Conservation (phyloP, 23 tunicate genomes). For the Ciona savignyi region DNA sequence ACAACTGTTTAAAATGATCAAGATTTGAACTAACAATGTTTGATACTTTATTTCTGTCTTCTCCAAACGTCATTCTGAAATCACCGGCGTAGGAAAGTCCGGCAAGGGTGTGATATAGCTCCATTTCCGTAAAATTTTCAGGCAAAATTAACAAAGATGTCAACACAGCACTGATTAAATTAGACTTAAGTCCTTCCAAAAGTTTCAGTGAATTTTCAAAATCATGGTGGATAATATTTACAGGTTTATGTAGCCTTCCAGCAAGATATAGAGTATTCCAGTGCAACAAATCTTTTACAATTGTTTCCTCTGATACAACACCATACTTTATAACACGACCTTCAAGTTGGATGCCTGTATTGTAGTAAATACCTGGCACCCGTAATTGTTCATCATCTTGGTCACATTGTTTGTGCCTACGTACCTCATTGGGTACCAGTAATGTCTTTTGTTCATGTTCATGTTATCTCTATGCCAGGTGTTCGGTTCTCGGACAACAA, state of each 20-base stretch:
- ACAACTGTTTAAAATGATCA: slow-evolving; percentile 54
- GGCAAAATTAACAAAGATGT: slow-evolving; percentile 63
- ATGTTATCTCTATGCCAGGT: slow-evolving; percentile 73
- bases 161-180: slow-evolving; percentile 35
- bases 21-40: slow-evolving; percentile 64
- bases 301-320: slow-evolving; percentile 38
- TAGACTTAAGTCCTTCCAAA: slow-evolving; percentile 58
- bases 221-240: no score
- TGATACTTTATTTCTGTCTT: slow-evolving; percentile 59
- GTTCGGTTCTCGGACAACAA: slow-evolving; percentile 39
- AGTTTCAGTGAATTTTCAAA: slow-evolving; percentile 64
- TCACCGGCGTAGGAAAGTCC: slow-evolving; percentile 73
- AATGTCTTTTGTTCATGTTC: slow-evolving; percentile 44
- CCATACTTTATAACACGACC: slow-evolving; percentile 73
- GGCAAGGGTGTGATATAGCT: slow-evolving; percentile 51
- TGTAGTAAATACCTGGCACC: slow-evolving; percentile 71
- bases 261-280: slow-evolving; percentile 83
- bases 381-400: slow-evolving; percentile 45
- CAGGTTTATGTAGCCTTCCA: slow-evolving; percentile 97
- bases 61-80: slow-evolving; percentile 77
- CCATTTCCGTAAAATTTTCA: slow-evolving; percentile 57
- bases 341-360: slow-evolving; percentile 47
- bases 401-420: slow-evolving; percentile 28
- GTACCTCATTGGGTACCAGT: slow-evolving; percentile 36
- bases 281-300: slow-evolving; percentile 46